phyloP scores from a whole-genome alignment of 1,140 invertebrate species.

The Drosophila aff. region DNA sequence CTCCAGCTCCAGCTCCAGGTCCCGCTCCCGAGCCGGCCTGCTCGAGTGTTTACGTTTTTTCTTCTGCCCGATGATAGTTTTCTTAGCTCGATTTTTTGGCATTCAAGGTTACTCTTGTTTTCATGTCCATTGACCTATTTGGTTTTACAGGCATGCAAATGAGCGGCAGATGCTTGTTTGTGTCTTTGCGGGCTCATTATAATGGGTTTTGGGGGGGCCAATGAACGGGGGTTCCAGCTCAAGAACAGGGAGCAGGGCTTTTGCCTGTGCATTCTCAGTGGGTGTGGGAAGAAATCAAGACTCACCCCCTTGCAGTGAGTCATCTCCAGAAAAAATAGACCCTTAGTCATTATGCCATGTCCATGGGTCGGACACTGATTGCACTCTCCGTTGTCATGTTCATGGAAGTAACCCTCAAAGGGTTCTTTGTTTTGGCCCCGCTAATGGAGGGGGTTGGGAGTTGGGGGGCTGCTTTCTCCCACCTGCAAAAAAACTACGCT shows the following conservation, averaged over 20 bases:
- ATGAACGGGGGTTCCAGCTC: not conserved
- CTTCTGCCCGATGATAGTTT: slow-evolving; percentile 33
- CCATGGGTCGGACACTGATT: slow-evolving; percentile 9
- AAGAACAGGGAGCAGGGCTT: no score
- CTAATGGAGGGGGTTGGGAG: not conserved
- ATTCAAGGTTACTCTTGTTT: slow-evolving; percentile 83
- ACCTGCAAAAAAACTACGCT: not conserved
- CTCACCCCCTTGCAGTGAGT: not conserved
- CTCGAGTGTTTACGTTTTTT: slow-evolving; percentile 76
- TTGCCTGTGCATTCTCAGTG: not conserved
- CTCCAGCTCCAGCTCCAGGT: not conserved
- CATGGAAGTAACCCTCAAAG: not conserved
- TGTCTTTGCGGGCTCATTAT: not conserved
- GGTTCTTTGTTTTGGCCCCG: not conserved
- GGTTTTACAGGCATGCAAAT: slow-evolving; percentile 61
- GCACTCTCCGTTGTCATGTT: slow-evolving; percentile 21
- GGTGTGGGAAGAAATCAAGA: not conserved
- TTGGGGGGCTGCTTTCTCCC: no score
- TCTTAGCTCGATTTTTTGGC: slow-evolving; percentile 17
- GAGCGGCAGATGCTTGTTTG: slow-evolving; percentile 21
- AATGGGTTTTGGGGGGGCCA: slow-evolving; percentile 10
- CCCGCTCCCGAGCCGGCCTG: not conserved
- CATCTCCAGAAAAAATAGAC: not conserved
- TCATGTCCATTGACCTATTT: slow-evolving; percentile 84
- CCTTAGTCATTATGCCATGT: slow-evolving; percentile 22